Conservation (phyloP, 2,113 vertebrate genomes). For the Alligator mississippiensis region DNA sequence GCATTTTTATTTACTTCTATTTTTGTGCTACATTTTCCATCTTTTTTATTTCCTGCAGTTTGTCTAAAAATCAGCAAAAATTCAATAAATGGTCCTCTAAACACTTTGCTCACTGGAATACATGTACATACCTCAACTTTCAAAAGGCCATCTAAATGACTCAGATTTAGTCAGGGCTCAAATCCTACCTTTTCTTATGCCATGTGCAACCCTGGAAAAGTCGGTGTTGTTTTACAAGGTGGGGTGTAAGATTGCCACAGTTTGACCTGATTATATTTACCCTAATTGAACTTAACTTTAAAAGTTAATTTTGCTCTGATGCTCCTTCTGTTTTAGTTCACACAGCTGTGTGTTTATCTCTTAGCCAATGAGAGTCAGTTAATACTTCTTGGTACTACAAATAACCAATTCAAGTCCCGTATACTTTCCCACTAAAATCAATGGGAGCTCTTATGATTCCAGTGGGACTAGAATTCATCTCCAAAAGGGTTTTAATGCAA, state of each 20-base stretch:
- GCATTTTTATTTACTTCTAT: conserved; percentile 46
- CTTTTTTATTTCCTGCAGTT: conserved; percentile 21
- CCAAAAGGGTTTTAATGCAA: background rate
- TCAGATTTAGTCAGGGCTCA: background rate
- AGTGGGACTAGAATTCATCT: background rate
- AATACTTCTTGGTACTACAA: background rate
- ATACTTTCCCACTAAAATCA: background rate
- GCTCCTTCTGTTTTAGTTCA: background rate
- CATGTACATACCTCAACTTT: background rate
- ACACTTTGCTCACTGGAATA: background rate
- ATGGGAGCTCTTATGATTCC: background rate
- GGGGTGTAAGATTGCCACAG: background rate
- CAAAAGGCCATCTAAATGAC: background rate
- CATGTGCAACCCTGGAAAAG: background rate
- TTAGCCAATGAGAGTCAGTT: background rate
- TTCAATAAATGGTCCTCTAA: background rate
- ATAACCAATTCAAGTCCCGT: background rate
- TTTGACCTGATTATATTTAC: background rate
- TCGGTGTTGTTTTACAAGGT: background rate
- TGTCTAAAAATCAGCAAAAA: conserved; percentile 1
- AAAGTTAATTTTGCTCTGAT: background rate
- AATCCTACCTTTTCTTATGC: background rate
- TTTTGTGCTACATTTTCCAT: background rate
- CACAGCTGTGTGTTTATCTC: background rate
- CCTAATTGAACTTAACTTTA: background rate